phyloP scores from a whole-genome alignment of 2,797 vertebrate genomes.

The Garrulus glandarius region DNA sequence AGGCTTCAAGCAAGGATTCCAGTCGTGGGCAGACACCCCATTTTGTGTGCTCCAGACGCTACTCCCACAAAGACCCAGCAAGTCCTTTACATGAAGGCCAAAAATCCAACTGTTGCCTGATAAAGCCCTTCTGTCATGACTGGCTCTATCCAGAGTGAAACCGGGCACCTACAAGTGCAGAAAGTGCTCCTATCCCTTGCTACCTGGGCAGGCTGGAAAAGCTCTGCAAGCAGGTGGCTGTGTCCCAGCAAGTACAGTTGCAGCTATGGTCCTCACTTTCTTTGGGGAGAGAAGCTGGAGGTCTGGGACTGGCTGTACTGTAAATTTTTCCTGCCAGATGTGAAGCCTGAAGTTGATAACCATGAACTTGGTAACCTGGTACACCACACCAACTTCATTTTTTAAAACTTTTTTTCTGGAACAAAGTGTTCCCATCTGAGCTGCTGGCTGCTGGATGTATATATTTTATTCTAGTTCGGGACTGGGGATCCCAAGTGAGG shows the following conservation, averaged over 20 bases:
- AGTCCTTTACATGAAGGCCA: neutral
- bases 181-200: neutral
- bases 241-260: neutral
- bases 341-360: neutral
- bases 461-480: neutral
- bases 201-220: neutral
- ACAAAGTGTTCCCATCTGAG: neutral
- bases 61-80: neutral
- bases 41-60: constrained; percentile 11
- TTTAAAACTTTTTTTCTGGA: neutral
- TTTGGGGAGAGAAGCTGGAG: neutral
- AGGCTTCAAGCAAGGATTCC: constrained; percentile 33
- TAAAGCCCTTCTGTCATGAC: neutral
- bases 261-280: neutral
- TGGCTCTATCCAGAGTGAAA: neutral
- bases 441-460: neutral
- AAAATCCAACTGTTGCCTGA: neutral
- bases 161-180: neutral
- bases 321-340: neutral
- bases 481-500: neutral
- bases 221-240: neutral
- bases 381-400: neutral
- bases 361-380: neutral
- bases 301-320: neutral
- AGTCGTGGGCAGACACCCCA: neutral